A percentile compares a stretch with the other conserved stretches of the same genome.
Conservation (phyloP, 2,797 vertebrate species). For the Margarornis squamiger region DNA sequence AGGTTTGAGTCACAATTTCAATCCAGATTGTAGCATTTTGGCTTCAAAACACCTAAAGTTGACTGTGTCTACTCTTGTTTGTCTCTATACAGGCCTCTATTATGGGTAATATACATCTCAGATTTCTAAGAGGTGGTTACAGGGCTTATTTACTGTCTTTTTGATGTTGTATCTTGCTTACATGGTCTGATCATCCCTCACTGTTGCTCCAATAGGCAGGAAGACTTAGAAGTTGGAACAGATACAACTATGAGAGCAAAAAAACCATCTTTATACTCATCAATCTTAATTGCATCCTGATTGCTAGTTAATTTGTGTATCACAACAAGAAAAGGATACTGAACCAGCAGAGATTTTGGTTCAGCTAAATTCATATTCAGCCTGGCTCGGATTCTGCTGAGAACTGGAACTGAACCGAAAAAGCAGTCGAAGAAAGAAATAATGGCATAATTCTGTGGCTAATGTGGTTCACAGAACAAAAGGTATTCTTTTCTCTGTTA, state of each 20-base stretch:
- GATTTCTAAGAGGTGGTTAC: background rate
- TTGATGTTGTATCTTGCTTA: background rate
- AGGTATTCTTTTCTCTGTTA: background rate
- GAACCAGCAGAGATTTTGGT: background rate
- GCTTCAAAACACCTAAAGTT: background rate
- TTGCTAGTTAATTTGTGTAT: background rate
- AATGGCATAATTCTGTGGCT: background rate
- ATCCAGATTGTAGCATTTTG: rapidly evolving
- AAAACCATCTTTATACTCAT: background rate
- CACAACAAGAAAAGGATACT: background rate
- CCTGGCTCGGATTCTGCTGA: background rate
- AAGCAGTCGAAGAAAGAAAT: conserved; percentile 2
- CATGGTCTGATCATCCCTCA: background rate
- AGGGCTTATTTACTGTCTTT: background rate
- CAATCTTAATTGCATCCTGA: background rate
- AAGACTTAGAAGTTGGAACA: background rate
- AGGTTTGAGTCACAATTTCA: background rate
- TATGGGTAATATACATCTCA: background rate
- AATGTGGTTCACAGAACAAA: background rate
- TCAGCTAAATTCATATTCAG: background rate
- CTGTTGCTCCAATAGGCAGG: background rate
- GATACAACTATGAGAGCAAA: background rate
- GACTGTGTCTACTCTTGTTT: background rate
- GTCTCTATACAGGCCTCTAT: background rate
- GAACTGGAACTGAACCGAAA: conserved; percentile 7